phyloP scores from a whole-genome alignment of 2,113 vertebrate genomes.

The Eurystomus gularis region DNA sequence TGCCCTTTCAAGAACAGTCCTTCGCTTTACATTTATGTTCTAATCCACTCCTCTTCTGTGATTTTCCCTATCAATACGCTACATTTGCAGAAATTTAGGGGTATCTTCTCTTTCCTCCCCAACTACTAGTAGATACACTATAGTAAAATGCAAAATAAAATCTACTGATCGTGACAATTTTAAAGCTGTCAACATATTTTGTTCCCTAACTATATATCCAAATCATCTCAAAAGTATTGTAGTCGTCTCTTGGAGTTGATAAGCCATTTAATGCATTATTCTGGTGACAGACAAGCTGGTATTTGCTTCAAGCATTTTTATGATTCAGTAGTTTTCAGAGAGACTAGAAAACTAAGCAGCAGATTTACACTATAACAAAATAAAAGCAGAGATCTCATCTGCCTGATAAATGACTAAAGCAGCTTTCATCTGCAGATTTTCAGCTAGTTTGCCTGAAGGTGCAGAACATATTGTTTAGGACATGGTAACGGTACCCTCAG shows the following conservation, averaged over 20 bases:
- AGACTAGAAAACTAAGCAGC: slow-evolving; percentile 35
- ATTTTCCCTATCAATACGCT: background rate
- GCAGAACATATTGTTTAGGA: slow-evolving; percentile 11
- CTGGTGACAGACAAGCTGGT: slow-evolving; percentile 56
- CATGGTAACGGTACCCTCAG: background rate
- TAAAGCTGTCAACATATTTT: slow-evolving; percentile 34
- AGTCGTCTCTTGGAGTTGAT: slow-evolving; percentile 36
- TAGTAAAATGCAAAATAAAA: background rate
- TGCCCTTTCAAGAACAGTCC: background rate
- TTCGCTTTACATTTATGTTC: background rate
- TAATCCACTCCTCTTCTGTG: background rate
- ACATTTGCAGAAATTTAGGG: background rate
- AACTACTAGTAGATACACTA: background rate
- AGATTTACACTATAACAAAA: slow-evolving; percentile 61
- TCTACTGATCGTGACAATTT: slow-evolving; percentile 5
- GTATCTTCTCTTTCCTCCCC: background rate
- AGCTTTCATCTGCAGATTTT: slow-evolving; percentile 47
- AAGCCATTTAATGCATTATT: slow-evolving; percentile 50
- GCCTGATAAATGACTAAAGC: slow-evolving; percentile 54
- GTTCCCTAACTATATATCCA: slow-evolving; percentile 19
- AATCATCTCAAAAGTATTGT: slow-evolving; percentile 15
- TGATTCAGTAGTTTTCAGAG: slow-evolving; percentile 55
- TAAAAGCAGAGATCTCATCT: slow-evolving; percentile 58
- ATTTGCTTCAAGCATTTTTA: slow-evolving; percentile 50
- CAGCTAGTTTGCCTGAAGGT: slow-evolving; percentile 43